These are phyloP conservation scores for Aphodius sticticus DNA, from an alignment of 2,888 invertebrate species.

Conservation along the genomic window DNA sequence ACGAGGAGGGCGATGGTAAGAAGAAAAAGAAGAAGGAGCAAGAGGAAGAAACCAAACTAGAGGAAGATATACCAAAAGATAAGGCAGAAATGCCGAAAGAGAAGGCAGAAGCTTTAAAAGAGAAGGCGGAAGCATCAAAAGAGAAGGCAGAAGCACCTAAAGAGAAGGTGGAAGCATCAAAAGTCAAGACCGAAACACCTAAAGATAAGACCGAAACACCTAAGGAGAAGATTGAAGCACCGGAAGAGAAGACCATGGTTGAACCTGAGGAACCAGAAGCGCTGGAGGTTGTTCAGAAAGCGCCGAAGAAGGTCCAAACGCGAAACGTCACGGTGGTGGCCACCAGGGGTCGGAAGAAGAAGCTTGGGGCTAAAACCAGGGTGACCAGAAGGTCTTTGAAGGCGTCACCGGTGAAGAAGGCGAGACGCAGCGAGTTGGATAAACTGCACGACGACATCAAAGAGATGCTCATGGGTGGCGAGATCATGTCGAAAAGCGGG, in stretches of 20 bases:
- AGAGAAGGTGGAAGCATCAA: neutral
- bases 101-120: neutral
- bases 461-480: slow-evolving; percentile 74
- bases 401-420: slow-evolving; percentile 44
- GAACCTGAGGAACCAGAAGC: no score
- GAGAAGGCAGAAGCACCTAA: slow-evolving; percentile 10
- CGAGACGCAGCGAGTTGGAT: slow-evolving; percentile 64
- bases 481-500: slow-evolving; percentile 69
- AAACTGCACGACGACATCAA: slow-evolving; percentile 73
- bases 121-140: slow-evolving; percentile 44
- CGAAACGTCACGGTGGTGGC: neutral
- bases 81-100: slow-evolving; percentile 11
- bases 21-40: slow-evolving; percentile 32
- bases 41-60: slow-evolving; percentile 7
- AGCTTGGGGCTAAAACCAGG: neutral
- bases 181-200: neutral
- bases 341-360: neutral
- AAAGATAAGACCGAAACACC: neutral
- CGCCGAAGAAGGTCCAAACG: neutral
- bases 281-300: no score
- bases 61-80: neutral
- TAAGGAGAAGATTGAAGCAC: no score
- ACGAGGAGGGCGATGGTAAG: slow-evolving; percentile 32
- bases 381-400: slow-evolving; percentile 8
- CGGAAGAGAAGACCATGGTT: no score